phyloP scores from a whole-genome alignment of 2,113 vertebrate species.

The Ochotona curzoniae region DNA sequence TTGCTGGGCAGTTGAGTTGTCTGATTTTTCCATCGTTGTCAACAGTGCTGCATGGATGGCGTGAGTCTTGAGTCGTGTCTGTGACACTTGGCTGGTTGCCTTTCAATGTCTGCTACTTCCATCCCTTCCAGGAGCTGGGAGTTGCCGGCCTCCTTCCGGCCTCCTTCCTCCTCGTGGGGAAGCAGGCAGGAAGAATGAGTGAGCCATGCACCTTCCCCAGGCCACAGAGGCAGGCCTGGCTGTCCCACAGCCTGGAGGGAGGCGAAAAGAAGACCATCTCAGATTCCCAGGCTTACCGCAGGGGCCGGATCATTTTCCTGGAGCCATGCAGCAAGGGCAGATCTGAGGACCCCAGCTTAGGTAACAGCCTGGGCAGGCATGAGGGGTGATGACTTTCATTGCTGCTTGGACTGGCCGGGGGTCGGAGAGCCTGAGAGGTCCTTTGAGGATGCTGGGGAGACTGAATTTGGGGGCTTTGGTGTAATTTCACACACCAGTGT shows the following conservation, averaged over 20 bases:
- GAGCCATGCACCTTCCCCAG: not conserved
- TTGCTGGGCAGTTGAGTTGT: not conserved
- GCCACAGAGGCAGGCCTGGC: not conserved
- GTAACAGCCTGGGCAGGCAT: not conserved
- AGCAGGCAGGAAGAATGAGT: not conserved
- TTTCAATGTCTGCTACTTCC: not conserved
- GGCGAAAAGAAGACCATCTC: not conserved
- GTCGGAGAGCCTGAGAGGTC: not conserved
- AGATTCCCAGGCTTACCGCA: slow-evolving; percentile 29
- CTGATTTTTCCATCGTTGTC: not conserved
- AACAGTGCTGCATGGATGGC: not conserved
- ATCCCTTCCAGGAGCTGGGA: not conserved
- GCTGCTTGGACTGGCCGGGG: not conserved
- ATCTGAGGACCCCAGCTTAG: slow-evolving; percentile 45
- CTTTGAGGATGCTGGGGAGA: not conserved
- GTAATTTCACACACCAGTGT: not conserved
- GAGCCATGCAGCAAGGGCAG: slow-evolving; percentile 40
- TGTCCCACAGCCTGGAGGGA: not conserved
- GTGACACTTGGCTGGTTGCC: not conserved
- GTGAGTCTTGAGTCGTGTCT: not conserved
- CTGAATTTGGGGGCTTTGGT: not conserved
- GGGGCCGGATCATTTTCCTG: slow-evolving; percentile 44
- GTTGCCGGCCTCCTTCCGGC: accelerated
- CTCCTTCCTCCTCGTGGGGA: not conserved
- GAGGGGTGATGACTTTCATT: slow-evolving; percentile 28